These are phyloP conservation scores for Stratiolaelaps scimitus DNA, from an alignment of 1,140 invertebrate species.

Conservation along the genomic window DNA sequence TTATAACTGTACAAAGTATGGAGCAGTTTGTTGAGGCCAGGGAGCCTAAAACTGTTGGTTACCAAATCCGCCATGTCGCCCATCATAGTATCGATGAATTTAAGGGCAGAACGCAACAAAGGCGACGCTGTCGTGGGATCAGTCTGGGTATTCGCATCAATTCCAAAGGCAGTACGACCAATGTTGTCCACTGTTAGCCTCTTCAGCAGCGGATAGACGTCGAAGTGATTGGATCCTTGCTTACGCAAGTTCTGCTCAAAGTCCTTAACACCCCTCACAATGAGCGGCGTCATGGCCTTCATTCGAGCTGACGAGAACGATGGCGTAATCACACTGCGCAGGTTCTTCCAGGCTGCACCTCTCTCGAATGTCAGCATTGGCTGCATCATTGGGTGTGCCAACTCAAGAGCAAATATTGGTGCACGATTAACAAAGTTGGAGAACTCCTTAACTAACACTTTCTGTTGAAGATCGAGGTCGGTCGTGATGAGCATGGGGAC, in stretches of 20 bases:
- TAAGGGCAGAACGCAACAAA: not conserved
- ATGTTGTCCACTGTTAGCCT: not conserved
- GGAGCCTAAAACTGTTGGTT: too few relatives aligned
- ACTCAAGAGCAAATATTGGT: not conserved
- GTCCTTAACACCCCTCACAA: not conserved
- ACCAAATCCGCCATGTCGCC: not conserved
- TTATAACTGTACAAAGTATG: not conserved
- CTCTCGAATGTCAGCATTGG: not conserved
- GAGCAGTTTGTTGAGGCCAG: not conserved
- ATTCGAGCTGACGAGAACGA: not conserved
- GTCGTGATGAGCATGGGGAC: not conserved
- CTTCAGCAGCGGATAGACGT: not conserved
- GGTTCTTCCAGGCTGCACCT: not conserved
- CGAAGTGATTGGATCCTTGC: not conserved
- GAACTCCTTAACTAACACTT: not conserved
- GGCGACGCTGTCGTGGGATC: not conserved
- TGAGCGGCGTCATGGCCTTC: constrained; percentile 19
- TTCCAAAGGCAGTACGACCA: not conserved
- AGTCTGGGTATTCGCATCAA: not conserved
- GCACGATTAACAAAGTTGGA: not conserved
- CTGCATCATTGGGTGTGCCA: not conserved
- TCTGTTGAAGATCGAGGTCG: not conserved
- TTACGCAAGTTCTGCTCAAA: not conserved
- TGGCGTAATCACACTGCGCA: not conserved
- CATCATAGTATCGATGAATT: not conserved